Percentiles rank a stretch among this genome's conserved stretches.
These are phyloP conservation scores for Acanthopleura granulata DNA, from an alignment of 2,888 invertebrate species.

Conservation along the genomic window DNA sequence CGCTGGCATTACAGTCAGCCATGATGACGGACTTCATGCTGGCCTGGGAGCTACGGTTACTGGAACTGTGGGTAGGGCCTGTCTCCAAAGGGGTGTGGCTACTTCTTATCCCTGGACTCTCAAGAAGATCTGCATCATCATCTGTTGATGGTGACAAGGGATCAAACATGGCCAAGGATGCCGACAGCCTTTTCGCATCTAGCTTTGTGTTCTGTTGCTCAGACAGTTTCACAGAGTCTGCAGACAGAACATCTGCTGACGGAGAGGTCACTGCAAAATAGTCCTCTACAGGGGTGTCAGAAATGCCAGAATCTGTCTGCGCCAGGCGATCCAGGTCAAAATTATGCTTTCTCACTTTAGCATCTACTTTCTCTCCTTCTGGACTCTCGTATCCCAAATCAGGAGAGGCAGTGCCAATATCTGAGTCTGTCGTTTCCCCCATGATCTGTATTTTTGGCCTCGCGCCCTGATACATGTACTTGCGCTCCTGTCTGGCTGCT, in stretches of 20 bases:
- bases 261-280: slow-evolving; percentile 15
- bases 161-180: slow-evolving; percentile 58
- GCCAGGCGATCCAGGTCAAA: not conserved
- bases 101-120: not conserved
- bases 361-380: not conserved
- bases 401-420: slow-evolving; percentile 2
- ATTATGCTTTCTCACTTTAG: not conserved
- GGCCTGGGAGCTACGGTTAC: not conserved
- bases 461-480: not conserved
- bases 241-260: slow-evolving; percentile 3
- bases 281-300: slow-evolving; percentile 18
- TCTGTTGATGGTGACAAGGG: slow-evolving; percentile 26
- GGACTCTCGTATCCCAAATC: slow-evolving; percentile 2
- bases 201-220: slow-evolving; percentile 63
- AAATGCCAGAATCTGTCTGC: slow-evolving; percentile 21
- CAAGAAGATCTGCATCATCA: not conserved
- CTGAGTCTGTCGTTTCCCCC: slow-evolving; percentile 17
- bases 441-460: slow-evolving; percentile 16
- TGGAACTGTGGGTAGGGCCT: not conserved
- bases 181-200: slow-evolving; percentile 58
- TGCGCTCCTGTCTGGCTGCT: not conserved
- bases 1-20: not conserved
- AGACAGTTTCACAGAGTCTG: slow-evolving; percentile 36
- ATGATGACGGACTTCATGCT: not conserved
- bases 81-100: not conserved